Conservation (phyloP, 2,888 invertebrate species). For the Deroplatys truncata region DNA sequence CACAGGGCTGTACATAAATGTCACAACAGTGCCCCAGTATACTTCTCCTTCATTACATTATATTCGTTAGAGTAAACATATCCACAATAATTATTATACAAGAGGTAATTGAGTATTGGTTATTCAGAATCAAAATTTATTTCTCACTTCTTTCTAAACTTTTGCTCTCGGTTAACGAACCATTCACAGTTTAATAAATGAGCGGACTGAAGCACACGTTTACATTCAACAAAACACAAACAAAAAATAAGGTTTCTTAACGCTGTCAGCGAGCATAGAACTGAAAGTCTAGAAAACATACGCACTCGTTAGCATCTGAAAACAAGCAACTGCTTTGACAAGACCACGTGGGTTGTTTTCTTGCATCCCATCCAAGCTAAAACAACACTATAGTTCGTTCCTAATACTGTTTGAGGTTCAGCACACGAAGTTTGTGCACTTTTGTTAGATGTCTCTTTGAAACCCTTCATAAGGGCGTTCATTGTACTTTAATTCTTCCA, state of each 20-base stretch:
- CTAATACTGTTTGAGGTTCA: not conserved
- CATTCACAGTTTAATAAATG: not conserved
- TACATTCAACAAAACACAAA: not conserved
- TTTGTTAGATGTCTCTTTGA: not conserved
- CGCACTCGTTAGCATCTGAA: not conserved
- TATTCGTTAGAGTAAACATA: not conserved
- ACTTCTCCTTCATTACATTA: not conserved
- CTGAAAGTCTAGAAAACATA: not conserved
- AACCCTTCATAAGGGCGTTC: not conserved
- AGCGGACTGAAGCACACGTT: not conserved
- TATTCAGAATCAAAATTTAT: not conserved
- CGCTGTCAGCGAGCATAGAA: not conserved
- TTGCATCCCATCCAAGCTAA: not conserved
- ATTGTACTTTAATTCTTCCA: not conserved
- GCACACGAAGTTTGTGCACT: not conserved
- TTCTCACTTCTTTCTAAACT: not conserved
- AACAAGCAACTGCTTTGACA: not conserved
- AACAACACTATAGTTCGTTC: not conserved
- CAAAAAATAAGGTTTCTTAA: not conserved
- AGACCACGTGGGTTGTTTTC: not conserved
- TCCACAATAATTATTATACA: not conserved
- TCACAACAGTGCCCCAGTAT: not conserved
- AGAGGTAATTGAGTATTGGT: not conserved
- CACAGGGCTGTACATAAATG: not conserved
- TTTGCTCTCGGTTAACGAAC: not conserved